Conservation (phyloP, 2,113 vertebrate species). For the Macrotus californicus region DNA sequence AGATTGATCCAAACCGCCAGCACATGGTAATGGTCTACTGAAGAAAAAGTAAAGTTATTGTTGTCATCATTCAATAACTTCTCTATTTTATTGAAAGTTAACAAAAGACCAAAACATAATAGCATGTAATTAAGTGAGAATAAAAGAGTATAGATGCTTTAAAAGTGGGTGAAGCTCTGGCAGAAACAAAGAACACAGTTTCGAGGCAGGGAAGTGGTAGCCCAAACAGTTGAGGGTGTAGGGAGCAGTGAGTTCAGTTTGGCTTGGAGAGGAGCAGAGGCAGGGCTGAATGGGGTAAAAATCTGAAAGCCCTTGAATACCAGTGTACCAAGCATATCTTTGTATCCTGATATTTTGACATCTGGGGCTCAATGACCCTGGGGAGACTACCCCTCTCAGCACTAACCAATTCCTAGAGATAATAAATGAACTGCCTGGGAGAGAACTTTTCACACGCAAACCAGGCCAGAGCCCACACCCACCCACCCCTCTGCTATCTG, state of each 20-base stretch:
- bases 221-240: background rate
- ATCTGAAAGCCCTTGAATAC: background rate
- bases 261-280: background rate
- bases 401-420: background rate
- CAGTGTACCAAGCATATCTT: background rate
- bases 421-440: background rate
- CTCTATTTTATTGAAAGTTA: background rate
- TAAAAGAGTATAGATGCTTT: background rate
- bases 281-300: background rate
- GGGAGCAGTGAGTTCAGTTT: background rate
- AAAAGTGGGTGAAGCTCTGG: background rate
- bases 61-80: background rate
- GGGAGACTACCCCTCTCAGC: background rate
- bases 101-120: background rate
- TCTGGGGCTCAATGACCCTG: background rate
- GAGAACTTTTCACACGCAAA: background rate
- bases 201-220: background rate
- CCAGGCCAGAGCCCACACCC: background rate
- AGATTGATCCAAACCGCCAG: background rate
- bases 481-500: background rate
- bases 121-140: background rate
- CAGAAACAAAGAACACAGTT: background rate
- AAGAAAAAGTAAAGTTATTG: background rate
- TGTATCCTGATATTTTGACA: background rate
- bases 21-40: background rate